These are phyloP conservation scores for Cabera pusaria DNA, from an alignment of 2,888 invertebrate genomes.

Conservation along the genomic window DNA sequence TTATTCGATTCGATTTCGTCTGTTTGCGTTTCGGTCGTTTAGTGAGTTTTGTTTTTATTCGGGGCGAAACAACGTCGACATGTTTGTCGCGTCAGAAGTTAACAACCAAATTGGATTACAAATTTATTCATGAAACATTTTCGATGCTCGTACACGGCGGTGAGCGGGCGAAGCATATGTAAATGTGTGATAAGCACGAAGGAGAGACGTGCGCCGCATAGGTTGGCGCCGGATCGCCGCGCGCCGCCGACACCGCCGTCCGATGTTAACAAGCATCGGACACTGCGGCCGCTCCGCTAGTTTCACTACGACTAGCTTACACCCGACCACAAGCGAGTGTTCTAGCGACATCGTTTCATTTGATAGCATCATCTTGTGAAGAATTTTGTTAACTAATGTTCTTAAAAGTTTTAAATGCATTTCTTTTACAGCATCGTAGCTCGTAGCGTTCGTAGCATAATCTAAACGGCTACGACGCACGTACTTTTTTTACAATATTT, in stretches of 20 bases:
- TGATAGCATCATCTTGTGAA: too few species aligned
- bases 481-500: too few species aligned
- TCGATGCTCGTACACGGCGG: constrained; percentile 74
- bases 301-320: background rate
- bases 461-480: too few species aligned
- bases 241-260: constrained; percentile 6
- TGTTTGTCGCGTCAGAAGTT: constrained; percentile 66
- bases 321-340: background rate
- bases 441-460: too few species aligned
- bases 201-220: constrained; percentile 56
- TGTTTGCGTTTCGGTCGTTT: constrained; percentile 52
- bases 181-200: constrained; percentile 78
- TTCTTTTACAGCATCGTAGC: too few species aligned
- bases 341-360: background rate
- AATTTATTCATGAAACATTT: constrained; percentile 82
- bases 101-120: constrained; percentile 76
- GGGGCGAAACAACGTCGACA: constrained; percentile 48
- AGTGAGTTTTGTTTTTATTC: constrained; percentile 56
- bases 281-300: constrained; percentile 1
- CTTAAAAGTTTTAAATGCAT: too few species aligned
- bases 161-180: constrained; percentile 74
- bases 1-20: constrained; percentile 62
- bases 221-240: constrained; percentile 30
- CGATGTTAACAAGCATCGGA: constrained; percentile 17
- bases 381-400: too few species aligned